Percentiles rank a stretch among this genome's conserved stretches.
These are phyloP conservation scores for Liasis olivaceus DNA, from an alignment of 2,797 vertebrate genomes.

Conservation along the genomic window DNA sequence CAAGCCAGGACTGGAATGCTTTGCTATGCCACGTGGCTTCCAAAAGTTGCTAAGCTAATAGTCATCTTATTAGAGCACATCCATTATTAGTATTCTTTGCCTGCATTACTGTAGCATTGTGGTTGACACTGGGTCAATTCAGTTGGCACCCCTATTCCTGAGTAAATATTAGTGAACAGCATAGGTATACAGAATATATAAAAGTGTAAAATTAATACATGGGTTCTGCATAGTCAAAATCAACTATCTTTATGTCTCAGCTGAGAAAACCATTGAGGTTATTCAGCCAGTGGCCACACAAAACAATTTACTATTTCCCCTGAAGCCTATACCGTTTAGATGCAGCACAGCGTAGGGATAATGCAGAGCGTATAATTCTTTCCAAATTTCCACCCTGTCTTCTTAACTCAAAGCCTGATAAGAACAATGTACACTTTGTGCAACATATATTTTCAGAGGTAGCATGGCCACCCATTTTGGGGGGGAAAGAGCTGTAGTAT, in stretches of 20 bases:
- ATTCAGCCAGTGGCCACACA: slow-evolving; percentile 41
- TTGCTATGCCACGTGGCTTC: slow-evolving; percentile 25
- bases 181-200: not conserved
- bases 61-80: slow-evolving; percentile 32
- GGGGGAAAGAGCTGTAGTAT: slow-evolving; percentile 71
- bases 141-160: not conserved
- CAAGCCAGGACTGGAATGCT: not conserved
- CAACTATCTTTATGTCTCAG: slow-evolving; percentile 17
- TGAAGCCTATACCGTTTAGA: slow-evolving; percentile 32
- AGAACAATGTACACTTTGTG: slow-evolving; percentile 23
- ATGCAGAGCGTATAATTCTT: slow-evolving; percentile 47
- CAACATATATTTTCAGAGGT: slow-evolving; percentile 36
- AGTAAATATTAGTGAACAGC: not conserved
- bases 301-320: slow-evolving; percentile 14
- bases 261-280: slow-evolving; percentile 32
- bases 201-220: not conserved
- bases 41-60: slow-evolving; percentile 48
- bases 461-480: slow-evolving; percentile 42
- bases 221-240: slow-evolving; percentile 4
- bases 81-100: slow-evolving; percentile 37
- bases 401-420: slow-evolving; percentile 26
- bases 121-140: not conserved
- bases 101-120: slow-evolving; percentile 30
- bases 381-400: slow-evolving; percentile 16
- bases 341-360: not conserved